phyloP scores from a whole-genome alignment of 2,113 vertebrate genomes.

The Cephalopholis sonnerati region DNA sequence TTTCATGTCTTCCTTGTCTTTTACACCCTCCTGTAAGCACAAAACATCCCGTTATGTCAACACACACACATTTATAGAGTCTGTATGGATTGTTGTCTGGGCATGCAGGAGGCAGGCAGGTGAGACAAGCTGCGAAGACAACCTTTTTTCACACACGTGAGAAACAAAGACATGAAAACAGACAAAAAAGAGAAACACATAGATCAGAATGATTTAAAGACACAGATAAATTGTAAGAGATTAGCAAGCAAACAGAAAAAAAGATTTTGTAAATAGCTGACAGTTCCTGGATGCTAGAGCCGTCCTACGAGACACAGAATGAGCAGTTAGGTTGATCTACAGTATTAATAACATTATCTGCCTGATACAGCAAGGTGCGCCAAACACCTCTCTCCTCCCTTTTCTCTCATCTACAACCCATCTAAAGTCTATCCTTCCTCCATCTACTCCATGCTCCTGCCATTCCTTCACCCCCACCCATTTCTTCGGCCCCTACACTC shows the following conservation, averaged over 20 bases:
- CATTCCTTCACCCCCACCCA: constrained; percentile 56
- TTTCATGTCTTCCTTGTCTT: constrained; percentile 64
- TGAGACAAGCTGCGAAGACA: constrained; percentile 62
- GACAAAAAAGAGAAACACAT: constrained; percentile 23
- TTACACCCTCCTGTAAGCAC: constrained; percentile 79
- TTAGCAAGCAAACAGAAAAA: constrained; percentile 16
- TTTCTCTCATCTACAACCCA: constrained; percentile 26
- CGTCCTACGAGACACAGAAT: constrained; percentile 41
- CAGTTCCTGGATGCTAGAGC: constrained; percentile 31
- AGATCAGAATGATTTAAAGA: constrained; percentile 40
- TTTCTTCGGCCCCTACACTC: constrained; percentile 47
- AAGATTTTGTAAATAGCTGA: constrained; percentile 23
- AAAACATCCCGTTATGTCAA: constrained; percentile 72
- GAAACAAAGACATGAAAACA: constrained; percentile 44
- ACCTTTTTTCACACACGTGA: constrained; percentile 20
- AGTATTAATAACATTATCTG: constrained; percentile 55
- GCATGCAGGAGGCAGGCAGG: constrained; percentile 73
- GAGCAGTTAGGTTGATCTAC: constrained; percentile 59
- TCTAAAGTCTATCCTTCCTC: constrained; percentile 42
- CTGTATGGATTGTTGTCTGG: constrained; percentile 77
- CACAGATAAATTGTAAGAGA: constrained; percentile 15
- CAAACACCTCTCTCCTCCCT: constrained; percentile 33
- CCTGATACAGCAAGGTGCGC: constrained; percentile 41
- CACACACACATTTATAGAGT: constrained; percentile 22
- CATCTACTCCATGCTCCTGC: constrained; percentile 38